phyloP scores from a whole-genome alignment of 2,113 vertebrate genomes.

The Microtus ochrogaster region DNA sequence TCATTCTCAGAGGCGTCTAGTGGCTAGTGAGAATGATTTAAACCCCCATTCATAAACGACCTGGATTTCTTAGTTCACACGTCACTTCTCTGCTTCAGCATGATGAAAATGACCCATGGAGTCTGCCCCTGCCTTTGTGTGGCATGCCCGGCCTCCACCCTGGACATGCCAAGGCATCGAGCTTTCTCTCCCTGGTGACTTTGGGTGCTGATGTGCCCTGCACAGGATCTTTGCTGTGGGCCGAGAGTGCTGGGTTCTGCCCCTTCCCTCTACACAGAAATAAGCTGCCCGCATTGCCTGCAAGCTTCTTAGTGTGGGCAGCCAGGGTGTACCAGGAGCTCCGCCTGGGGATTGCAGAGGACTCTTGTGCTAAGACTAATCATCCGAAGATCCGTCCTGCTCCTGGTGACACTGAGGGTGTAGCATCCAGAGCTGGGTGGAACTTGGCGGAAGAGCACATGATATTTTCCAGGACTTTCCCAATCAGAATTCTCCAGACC shows the following conservation, averaged over 20 bases:
- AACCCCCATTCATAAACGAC: not conserved
- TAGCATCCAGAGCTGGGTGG: not conserved
- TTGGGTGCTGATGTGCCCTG: not conserved
- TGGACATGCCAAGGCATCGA: accelerated
- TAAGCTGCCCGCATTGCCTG: accelerated
- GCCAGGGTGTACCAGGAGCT: not conserved
- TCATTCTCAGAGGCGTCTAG: not conserved
- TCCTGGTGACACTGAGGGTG: not conserved
- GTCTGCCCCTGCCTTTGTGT: accelerated
- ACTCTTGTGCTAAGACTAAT: not conserved
- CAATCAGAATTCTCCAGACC: not conserved
- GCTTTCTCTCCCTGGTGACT: not conserved
- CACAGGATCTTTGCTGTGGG: not conserved
- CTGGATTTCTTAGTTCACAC: not conserved
- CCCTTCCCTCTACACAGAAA: not conserved
- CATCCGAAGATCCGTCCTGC: not conserved
- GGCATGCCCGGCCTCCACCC: no score
- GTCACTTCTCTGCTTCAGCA: not conserved
- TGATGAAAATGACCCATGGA: not conserved
- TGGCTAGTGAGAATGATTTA: not conserved
- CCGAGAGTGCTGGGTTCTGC: not conserved
- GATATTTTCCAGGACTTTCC: not conserved
- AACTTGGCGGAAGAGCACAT: no score
- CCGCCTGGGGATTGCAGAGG: not conserved
- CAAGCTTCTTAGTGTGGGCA: accelerated